Base-by-base conservation (phyloP, 1,140 invertebrate genomes). In the Aporrectodea caliginosa region DNA sequence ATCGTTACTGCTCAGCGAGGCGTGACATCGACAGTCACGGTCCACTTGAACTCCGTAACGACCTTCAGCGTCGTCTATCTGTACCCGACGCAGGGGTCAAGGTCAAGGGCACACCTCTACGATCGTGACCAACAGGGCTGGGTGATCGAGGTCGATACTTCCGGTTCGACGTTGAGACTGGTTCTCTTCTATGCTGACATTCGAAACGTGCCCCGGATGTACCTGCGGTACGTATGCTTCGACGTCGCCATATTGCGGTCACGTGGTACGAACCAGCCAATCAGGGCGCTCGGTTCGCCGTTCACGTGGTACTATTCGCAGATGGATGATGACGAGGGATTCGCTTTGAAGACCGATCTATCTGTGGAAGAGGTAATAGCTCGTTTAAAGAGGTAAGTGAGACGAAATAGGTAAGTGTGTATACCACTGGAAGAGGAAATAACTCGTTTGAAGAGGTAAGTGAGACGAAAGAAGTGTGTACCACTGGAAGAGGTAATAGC, bases 301-400 rank as follows among this genome's bases (percentile, higher is more conserved):
- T 94, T 93, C 85, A 92, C 91, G 82, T 92, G 93, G 81, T 95
- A 95, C 85, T 95, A 95, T 85, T 92, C 93, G 12, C 93, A 95
- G 85, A 93, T 95, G 77, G 92, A 91, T 31, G 90, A 91, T 0
- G 94, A 95, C 85, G 93, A 95, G 84, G 93, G 75, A 16, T n/a
- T n/a, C n/a, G n/a, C n/a, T n/a, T n/a, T n/a, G n/a, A n/a, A n/a
- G n/a, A 87, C 93, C 0, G 92, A 93, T 81, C 90, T 95, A 1
- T 90, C n/a, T n/a, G n/a, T n/a, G n/a, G n/a, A n/a, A n/a, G n/a
- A n/a, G n/a, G n/a, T n/a, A n/a, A n/a, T n/a, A n/a, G n/a, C n/a
- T n/a, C n/a, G n/a, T n/a, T n/a, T n/a, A n/a, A n/a, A n/a, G n/a
- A n/a, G n/a, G n/a, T n/a, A n/a, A n/a, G n/a, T n/a, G n/a, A n/a